Evolutionary conservation across 2,888 invertebrate genomes (phyloP).

Genomic region (Agriopis leucophaearia): DNA sequence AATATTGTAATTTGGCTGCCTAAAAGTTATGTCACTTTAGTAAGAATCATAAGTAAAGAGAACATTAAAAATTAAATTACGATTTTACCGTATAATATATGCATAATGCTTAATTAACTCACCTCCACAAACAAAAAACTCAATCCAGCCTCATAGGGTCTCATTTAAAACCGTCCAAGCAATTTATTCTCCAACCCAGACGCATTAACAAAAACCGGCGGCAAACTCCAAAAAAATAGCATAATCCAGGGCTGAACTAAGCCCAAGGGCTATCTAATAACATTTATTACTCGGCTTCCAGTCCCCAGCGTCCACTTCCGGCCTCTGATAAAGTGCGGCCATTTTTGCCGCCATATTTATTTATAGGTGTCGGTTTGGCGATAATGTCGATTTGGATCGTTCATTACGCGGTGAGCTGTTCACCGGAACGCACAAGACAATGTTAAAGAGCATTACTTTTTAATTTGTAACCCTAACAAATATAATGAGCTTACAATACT

Average conservation of each 20-base stretch:
- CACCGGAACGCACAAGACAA: slow-evolving; percentile 49
- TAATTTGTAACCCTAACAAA: not conserved
- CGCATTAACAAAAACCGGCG: slow-evolving; percentile 83
- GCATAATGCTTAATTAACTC: slow-evolving; percentile 53
- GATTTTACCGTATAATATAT: slow-evolving; percentile 27
- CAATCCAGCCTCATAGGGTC: slow-evolving; percentile 44
- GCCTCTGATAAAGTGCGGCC: slow-evolving; percentile 84
- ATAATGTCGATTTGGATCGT: slow-evolving; percentile 78
- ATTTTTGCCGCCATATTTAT: slow-evolving; percentile 87
- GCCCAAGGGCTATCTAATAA: slow-evolving; percentile 86
- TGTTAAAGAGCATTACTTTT: not conserved
- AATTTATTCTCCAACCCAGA: slow-evolving; percentile 82
- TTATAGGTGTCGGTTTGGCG: slow-evolving; percentile 80
- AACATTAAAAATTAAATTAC: no score
- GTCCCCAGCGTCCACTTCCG: slow-evolving; percentile 85
- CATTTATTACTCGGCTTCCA: slow-evolving; percentile 83
- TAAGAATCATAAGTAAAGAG: no score
- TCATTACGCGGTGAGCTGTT: slow-evolving; percentile 62
- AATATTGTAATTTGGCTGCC: no score
- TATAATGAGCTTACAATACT: not conserved
- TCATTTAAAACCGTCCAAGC: slow-evolving; percentile 67
- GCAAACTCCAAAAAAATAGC: slow-evolving; percentile 72
- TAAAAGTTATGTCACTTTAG: no score
- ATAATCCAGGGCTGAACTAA: slow-evolving; percentile 77
- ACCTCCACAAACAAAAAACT: slow-evolving; percentile 50